Base-by-base conservation (phyloP, 2,888 invertebrate species). In the Latrodectus elegans region DNA sequence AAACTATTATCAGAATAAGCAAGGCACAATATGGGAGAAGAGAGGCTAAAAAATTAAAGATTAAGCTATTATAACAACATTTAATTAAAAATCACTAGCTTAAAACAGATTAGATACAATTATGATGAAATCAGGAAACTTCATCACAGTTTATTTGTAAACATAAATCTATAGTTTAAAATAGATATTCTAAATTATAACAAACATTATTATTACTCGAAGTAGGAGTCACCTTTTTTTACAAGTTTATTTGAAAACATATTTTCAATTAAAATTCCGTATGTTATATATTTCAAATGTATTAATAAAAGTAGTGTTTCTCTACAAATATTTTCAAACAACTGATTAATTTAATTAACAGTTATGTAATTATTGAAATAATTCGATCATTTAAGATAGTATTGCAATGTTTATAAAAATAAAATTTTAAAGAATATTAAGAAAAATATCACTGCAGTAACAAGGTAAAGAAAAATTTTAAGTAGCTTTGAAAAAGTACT, bases 21-120 rank as follows among this genome's bases (percentile, higher is more conserved):
- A 76, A 89, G 88, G 73, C 87, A 88, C 80, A 89, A 65, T 38
- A 89, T 67, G 10, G 89, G 82, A 8, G 88, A 84, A 52, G 73
- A 9, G 74, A 88, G 82, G 38, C 87, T 88, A 55, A 15, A 74
- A 74, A n/a, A 53, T 4, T 68, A 38, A 71, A 79, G 14, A 49
- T n/a, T 67, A 70, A 76, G 49, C 0, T 12, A 51, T 1, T 10
- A 74, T 22, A 74, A 74, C 4, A n/a, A 53, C 53, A 74, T 17
- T 38, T 55, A 74, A 17, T 53, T 74, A 0, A 9, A n/a, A 55
- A 17, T 17, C n/a, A 51, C 12, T 52, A 17, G 4, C 6, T 55
- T 12, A 22, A 74, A 14, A 74, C 4, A 11, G 4, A 38, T 38
- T 38, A 6, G 38, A 38, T 6, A 38, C 38, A 38, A 6, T 38